Conservation (phyloP, 2,113 vertebrate species). For the Typhlomys cinereus region DNA sequence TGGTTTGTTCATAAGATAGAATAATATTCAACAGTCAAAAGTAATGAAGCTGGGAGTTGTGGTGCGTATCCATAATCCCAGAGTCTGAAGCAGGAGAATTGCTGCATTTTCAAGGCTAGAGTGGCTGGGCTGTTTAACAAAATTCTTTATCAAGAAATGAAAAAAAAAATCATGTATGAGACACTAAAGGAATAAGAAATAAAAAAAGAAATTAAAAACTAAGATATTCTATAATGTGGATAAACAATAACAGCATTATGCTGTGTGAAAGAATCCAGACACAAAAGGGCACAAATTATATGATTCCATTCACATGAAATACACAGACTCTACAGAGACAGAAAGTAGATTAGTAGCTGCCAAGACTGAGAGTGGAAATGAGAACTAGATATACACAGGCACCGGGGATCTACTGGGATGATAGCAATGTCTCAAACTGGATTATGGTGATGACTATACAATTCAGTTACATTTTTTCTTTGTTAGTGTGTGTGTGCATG, state of each 20-base stretch:
- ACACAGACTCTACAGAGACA: neutral
- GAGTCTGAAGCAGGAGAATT: no score
- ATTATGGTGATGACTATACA: neutral
- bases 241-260: neutral
- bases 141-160: no score
- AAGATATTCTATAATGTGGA: neutral
- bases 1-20: neutral
- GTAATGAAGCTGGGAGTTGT: neutral
- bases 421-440: neutral
- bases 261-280: slow-evolving; percentile 4
- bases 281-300: neutral
- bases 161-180: no score
- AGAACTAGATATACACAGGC: no score
- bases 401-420: neutral
- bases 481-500: no score
- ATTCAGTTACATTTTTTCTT: neutral
- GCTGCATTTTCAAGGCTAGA: no score
- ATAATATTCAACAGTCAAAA: slow-evolving; percentile 40
- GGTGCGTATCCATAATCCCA: no score
- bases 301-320: neutral
- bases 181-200: no score
- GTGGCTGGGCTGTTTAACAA: no score
- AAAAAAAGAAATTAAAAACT: neutral
- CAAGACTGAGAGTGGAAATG: neutral
- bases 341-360: neutral